Evolutionary conservation across 2,888 invertebrate genomes (phyloP).

Genomic region (Ryuthela nishihirai): DNA sequence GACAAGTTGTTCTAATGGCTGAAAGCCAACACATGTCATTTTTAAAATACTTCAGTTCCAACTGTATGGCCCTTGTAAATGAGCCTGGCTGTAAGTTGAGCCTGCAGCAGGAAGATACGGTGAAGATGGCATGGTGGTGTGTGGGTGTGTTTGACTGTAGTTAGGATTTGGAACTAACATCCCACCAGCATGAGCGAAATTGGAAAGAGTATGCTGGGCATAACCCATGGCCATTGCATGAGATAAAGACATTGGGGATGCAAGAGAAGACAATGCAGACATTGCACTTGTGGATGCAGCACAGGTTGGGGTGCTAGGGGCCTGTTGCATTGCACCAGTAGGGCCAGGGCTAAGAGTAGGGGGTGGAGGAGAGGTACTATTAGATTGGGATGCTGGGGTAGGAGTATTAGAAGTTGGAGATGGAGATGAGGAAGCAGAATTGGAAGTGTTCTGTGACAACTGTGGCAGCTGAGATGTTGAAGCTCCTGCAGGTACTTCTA

Average conservation of each 20-base stretch:
- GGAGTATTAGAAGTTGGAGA: constrained; percentile 25
- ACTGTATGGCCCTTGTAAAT: constrained; percentile 40
- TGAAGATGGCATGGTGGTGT: constrained; percentile 33
- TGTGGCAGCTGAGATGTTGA: constrained; percentile 22
- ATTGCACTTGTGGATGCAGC: constrained; percentile 29
- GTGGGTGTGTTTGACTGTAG: constrained; percentile 39
- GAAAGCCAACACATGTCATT: too few species aligned
- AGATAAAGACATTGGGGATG: constrained; percentile 35
- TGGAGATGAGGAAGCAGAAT: constrained; percentile 32
- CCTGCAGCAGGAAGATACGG: constrained; percentile 38
- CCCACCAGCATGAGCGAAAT: constrained; percentile 39
- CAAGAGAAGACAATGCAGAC: constrained; percentile 28
- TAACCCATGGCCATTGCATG: constrained; percentile 40
- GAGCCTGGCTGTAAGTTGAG: constrained; percentile 39
- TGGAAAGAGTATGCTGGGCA: constrained; percentile 40
- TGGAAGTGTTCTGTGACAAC: constrained; percentile 21
- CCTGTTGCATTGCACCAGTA: not conserved
- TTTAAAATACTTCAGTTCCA: too few species aligned
- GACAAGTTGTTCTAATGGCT: too few species aligned
- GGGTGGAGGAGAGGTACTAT: constrained; percentile 26
- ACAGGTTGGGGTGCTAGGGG: constrained; percentile 8
- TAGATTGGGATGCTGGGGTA: constrained; percentile 31
- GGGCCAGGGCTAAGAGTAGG: constrained; percentile 24
- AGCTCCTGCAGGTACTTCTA: constrained; percentile 19
- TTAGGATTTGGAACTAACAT: constrained; percentile 35